Conservation (phyloP, 1,140 invertebrate species). For the Thaumetopoea pityocampa region DNA sequence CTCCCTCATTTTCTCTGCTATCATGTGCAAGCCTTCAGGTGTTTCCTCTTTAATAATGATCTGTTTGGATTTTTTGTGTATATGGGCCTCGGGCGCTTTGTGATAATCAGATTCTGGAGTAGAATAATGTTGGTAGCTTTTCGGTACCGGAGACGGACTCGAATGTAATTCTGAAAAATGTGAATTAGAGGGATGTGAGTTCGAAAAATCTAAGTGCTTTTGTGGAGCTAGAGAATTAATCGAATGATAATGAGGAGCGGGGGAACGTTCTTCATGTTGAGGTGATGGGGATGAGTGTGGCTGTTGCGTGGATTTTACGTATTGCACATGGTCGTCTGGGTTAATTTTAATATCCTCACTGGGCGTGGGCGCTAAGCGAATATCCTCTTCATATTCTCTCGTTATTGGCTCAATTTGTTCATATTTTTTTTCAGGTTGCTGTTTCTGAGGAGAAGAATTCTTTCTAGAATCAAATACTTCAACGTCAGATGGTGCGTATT, state of each 20-base stretch:
- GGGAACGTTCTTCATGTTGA: slow-evolving; percentile 15
- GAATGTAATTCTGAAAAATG: too few relatives aligned
- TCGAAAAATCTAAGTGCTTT: too few relatives aligned
- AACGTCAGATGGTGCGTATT: background rate
- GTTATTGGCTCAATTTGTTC: slow-evolving; percentile 26
- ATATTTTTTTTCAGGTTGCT: background rate
- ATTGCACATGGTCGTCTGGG: slow-evolving; percentile 36
- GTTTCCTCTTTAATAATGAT: slow-evolving; percentile 54
- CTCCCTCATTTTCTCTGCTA: slow-evolving; percentile 44
- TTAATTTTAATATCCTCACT: slow-evolving; percentile 39
- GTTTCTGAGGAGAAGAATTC: background rate
- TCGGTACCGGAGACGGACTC: too few relatives aligned
- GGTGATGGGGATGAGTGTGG: slow-evolving; percentile 10
- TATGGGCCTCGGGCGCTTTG: slow-evolving; percentile 23
- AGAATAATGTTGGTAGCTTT: slow-evolving; percentile 12
- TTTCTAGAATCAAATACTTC: background rate
- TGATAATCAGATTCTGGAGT: slow-evolving; percentile 12
- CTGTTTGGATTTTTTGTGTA: slow-evolving; percentile 48
- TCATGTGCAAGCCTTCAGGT: slow-evolving; percentile 37
- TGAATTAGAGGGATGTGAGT: too few relatives aligned
- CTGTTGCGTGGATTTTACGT: slow-evolving; percentile 8
- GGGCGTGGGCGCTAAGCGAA: slow-evolving; percentile 33
- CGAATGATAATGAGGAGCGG: slow-evolving; percentile 15
- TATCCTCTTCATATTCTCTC: slow-evolving; percentile 49
- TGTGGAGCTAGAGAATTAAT: too few relatives aligned